Evolutionary conservation across 92 coral and sea anemone species (phyloP).

Genomic region (Paramuricea clavata): DNA sequence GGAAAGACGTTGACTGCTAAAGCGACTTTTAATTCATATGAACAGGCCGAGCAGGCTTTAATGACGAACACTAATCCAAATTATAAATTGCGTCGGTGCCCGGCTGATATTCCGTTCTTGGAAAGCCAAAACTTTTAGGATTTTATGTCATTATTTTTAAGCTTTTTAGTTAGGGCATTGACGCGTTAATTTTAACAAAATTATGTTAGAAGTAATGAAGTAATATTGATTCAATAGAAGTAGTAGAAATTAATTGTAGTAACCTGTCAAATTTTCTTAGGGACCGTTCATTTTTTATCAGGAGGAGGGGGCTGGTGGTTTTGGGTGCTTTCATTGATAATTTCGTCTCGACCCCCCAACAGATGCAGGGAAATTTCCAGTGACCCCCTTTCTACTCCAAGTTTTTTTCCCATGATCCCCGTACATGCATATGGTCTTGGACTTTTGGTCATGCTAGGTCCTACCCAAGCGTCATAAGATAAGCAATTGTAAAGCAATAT

Average conservation of each 20-base stretch:
- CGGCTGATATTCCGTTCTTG: constrained; percentile 68
- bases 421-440: too few species aligned
- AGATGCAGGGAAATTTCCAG: too few species aligned
- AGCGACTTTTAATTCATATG: constrained; percentile 75
- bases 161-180: constrained; percentile 37
- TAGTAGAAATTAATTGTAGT: background rate
- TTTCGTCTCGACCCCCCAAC: too few species aligned
- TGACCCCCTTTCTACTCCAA: too few species aligned
- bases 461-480: too few species aligned
- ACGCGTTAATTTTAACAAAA: constrained; percentile 19
- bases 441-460: too few species aligned
- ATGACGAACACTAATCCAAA: constrained; percentile 70
- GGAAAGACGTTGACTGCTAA: constrained; percentile 52
- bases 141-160: constrained; percentile 46
- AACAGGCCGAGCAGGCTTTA: constrained; percentile 76
- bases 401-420: too few species aligned
- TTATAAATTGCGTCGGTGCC: constrained; percentile 81
- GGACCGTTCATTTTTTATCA: too few species aligned
- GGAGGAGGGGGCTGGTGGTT: too few species aligned
- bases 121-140: constrained; percentile 44
- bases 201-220: constrained; percentile 21
- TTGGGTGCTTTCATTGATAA: too few species aligned
- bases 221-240: constrained; percentile 33
- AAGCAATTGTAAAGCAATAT: too few species aligned
- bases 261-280: background rate